Evolutionary conservation across 2,888 invertebrate genomes (phyloP).

Genomic region (Diaphora mendica): DNA sequence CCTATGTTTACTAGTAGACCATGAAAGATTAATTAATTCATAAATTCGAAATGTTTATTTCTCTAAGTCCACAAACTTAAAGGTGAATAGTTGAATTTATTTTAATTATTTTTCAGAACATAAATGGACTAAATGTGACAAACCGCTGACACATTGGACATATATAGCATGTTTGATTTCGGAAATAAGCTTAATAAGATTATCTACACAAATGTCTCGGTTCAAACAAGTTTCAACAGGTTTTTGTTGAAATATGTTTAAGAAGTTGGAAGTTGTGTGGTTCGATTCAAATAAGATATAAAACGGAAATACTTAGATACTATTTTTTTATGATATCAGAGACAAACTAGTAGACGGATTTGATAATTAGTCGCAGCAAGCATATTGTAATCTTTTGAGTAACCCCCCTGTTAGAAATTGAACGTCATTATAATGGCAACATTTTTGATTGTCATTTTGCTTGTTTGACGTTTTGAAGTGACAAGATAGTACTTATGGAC

Average conservation of each 20-base stretch:
- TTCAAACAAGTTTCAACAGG: neutral
- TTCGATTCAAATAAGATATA: neutral
- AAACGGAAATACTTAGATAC: neutral
- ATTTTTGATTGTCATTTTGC: too few relatives aligned
- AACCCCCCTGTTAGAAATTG: too few relatives aligned
- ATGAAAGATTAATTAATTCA: too few relatives aligned
- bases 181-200: slow-evolving; percentile 1
- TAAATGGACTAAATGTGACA: neutral
- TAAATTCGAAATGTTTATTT: neutral
- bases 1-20: too few relatives aligned
- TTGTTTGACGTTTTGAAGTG: too few relatives aligned
- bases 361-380: too few relatives aligned
- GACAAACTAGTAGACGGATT: too few relatives aligned
- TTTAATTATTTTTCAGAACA: too few relatives aligned
- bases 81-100: too few relatives aligned
- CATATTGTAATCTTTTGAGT: too few relatives aligned
- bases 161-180: neutral
- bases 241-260: neutral
- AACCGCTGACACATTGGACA: neutral
- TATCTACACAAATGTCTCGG: neutral
- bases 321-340: neutral
- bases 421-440: too few relatives aligned
- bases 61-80: neutral
- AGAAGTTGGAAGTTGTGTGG: neutral
- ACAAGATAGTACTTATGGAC: too few relatives aligned